Percentiles rank a stretch among this genome's conserved stretches.
phyloP scores from a whole-genome alignment of 2,797 vertebrate species.

The Chrysocyon brachyurus region DNA sequence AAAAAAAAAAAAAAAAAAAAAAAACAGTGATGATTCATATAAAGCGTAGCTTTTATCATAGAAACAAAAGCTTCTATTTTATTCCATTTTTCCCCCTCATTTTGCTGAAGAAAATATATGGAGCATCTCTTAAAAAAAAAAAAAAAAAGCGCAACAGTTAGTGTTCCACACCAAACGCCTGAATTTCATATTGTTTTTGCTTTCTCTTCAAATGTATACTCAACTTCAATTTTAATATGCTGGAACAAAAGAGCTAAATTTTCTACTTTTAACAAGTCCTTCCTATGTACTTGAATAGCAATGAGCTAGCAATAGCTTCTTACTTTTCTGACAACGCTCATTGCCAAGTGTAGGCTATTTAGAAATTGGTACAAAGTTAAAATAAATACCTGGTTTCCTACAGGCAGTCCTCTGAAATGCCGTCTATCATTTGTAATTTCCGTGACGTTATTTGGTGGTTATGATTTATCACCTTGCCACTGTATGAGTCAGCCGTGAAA shows the following conservation, averaged over 20 bases:
- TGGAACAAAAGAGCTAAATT: constrained; percentile 54
- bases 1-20: too few species aligned
- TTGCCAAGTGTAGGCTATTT: constrained; percentile 61
- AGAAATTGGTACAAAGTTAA: constrained; percentile 70
- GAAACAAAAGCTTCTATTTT: background rate
- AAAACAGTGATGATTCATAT: background rate
- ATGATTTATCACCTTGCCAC: constrained; percentile 75
- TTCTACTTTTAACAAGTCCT: constrained; percentile 69
- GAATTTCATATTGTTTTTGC: constrained; percentile 46
- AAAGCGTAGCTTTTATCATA: constrained; percentile 44
- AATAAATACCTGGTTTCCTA: constrained; percentile 82
- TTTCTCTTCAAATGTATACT: constrained; percentile 70
- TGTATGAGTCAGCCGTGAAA: constrained; percentile 65
- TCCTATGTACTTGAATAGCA: constrained; percentile 63
- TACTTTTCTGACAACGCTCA: constrained; percentile 63
- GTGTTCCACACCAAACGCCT: constrained; percentile 40
- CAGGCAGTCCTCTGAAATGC: constrained; percentile 69
- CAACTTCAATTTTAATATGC: constrained; percentile 75
- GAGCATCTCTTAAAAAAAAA: background rate
- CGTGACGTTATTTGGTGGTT: constrained; percentile 27
- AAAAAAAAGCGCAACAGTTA: background rate
- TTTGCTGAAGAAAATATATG: constrained; percentile 20
- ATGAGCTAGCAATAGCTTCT: constrained; percentile 62
- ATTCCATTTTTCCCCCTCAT: background rate
- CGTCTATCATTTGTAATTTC: constrained; percentile 77